Base-by-base conservation (phyloP, 2,888 invertebrate species). In the Aricia artaxerxes region DNA sequence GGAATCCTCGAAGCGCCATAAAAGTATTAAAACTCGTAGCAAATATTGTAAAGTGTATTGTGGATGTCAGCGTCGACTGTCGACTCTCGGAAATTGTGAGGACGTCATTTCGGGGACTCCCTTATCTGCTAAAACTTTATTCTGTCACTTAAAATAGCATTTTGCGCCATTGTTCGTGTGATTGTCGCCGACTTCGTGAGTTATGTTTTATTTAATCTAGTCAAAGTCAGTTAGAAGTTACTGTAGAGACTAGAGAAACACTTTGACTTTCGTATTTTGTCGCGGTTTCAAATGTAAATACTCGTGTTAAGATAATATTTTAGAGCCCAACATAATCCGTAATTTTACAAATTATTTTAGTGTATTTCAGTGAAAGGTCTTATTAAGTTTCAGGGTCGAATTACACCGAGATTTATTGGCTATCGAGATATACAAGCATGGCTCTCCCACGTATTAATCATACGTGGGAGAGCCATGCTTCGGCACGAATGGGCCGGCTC, bases 41-140 rank as follows among this genome's bases (percentile, higher is more conserved):
- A 64, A 64, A 64, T 64, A 64, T 38, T 69, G 69, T 69, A 69
- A 69, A 69, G 35, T 69, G 64, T 64, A 69, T 69, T 69, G 31
- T 64, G 31, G 2, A 31, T 11, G 35, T 69, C 69, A 38, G 35
- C 4, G 31, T 38, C 9, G 35, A 35, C 31, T 35, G 13, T 35
- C 9, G 76, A 76, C 6, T 76, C 57, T 76, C 38, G 76, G 57
- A 76, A 76, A 76, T 76, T 76, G 76, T 53, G 35, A 57, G 13
- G 76, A 57, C 57, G 76, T 76, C 76, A 76, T 76, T 57, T 57
- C 76, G 53, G 76, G 76, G 57, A 76, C 77, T 81, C 77, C 60
- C 78, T 79, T 81, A 79, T 64, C 64, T 79, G 40, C 60, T 60
- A 64, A 64, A 77, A 78, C 73, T 79, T 78, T 81, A 75, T 75